A percentile compares a stretch with the other conserved stretches of the same genome.
Evolutionary conservation across 2,797 vertebrate genomes (phyloP).

Genomic region (Argya squamiceps): DNA sequence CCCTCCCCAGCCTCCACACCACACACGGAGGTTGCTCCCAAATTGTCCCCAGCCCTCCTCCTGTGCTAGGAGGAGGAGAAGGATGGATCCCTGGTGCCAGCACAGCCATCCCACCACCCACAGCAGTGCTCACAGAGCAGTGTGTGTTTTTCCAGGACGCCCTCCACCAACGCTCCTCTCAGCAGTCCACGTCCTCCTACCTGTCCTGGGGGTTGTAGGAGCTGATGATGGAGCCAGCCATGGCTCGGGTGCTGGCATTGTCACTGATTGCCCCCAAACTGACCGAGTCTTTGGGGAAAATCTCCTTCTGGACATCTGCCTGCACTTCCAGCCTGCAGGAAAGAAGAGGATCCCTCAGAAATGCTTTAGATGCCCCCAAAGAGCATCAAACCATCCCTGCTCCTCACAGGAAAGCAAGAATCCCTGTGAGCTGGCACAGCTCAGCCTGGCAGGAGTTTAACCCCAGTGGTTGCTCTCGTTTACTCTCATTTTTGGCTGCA

Average conservation of each 20-base stretch:
- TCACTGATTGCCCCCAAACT: constrained; percentile 94
- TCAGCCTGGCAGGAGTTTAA: background rate
- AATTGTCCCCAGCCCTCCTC: background rate
- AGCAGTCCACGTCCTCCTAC: constrained; percentile 65
- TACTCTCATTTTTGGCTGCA: constrained; percentile 7
- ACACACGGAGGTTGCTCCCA: background rate
- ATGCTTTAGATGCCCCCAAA: background rate
- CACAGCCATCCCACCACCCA: background rate
- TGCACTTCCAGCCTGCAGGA: constrained; percentile 92
- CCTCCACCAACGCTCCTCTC: background rate
- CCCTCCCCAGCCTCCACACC: background rate
- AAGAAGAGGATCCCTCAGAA: constrained; percentile 48
- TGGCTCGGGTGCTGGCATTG: constrained; percentile 95
- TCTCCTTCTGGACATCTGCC: constrained; percentile 90
- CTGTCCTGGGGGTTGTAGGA: constrained; percentile 98
- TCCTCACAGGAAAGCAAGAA: rapidly evolving
- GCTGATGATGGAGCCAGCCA: constrained; percentile 99
- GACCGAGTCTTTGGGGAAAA: constrained; percentile 89
- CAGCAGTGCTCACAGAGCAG: background rate
- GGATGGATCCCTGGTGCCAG: background rate
- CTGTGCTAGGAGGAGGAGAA: background rate
- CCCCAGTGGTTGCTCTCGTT: background rate
- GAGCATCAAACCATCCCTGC: background rate
- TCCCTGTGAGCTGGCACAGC: background rate
- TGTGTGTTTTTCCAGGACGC: background rate